These are phyloP conservation scores for Camelus dromedarius DNA, from an alignment of 2,113 vertebrate genomes.

Conservation along the genomic window DNA sequence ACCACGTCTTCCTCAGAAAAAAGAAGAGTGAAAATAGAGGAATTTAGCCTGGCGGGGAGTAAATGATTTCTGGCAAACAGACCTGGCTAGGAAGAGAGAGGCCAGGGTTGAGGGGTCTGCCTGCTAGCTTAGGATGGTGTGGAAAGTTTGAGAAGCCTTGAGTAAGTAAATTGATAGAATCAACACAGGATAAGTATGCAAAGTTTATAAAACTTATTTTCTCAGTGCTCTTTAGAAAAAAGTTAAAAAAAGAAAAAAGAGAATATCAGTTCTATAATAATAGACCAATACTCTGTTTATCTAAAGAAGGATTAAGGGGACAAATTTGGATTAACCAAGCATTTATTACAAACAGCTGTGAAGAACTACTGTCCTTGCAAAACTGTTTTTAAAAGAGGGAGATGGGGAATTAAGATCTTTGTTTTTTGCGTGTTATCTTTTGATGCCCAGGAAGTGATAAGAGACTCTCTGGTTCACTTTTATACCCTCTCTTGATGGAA, in stretches of 20 bases:
- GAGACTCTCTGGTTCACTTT: background rate
- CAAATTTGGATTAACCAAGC: slow-evolving; percentile 67
- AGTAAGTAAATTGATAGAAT: background rate
- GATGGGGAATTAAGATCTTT: background rate
- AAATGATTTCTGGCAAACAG: background rate
- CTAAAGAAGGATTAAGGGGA: slow-evolving; percentile 35
- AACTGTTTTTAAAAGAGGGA: background rate
- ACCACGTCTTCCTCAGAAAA: background rate
- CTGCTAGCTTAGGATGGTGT: background rate
- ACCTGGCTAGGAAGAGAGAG: background rate
- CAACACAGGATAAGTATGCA: background rate
- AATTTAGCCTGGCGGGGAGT: background rate
- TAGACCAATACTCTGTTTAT: slow-evolving; percentile 67
- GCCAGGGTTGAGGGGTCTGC: background rate
- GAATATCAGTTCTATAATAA: slow-evolving; percentile 43
- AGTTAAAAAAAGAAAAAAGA: background rate
- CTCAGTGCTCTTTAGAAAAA: background rate
- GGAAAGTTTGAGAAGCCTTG: background rate
- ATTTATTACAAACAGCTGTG: slow-evolving; percentile 68
- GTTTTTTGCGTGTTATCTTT: slow-evolving; percentile 43
- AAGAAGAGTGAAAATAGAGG: background rate
- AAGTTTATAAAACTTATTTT: background rate
- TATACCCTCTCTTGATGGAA: background rate
- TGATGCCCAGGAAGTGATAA: background rate
- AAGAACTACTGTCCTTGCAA: background rate